Evolutionary conservation across 1,140 invertebrate genomes (phyloP), one percentile per base, ranked within the genome.

Genomic region (Chironomus striatipennis): DNA sequence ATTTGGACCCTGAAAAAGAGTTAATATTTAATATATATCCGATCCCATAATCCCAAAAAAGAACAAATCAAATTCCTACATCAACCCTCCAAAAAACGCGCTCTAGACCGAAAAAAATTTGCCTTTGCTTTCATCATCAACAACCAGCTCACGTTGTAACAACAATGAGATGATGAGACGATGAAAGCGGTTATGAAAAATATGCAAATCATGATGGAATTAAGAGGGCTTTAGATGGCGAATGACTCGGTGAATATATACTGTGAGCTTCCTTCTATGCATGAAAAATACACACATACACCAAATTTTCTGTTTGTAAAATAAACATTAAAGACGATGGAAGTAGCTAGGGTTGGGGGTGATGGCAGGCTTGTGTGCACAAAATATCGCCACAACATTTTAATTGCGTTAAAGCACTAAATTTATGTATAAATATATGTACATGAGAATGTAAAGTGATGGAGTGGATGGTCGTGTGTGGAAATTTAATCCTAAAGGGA

Each of bases 201-300:
- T 57, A 57, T 57, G 47, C 47, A 57, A 57, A 57, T 57, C 47
- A 57, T 57, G 47, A 57, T 57, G 47, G 47, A 57, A 57, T 57
- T 57, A 57, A 57, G 47, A 57, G 47, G 47, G 47, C 47, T 57
- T 57, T 34, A 5, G 47, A 57, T 57, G 47, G 47, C 47, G 47
- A 5, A 57, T 57, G 24, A 34, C 24, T 34, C 24, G 24, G 1
- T 34, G 24, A 34, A 34, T 34, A 34, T 34, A 34, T 34, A 34
- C 24, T 34, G 24, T 2, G 5, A 34, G 5, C 5, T 34, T 34
- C 24, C 24, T 34, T 34, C 24, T 34, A 34, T 34, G 24, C 2
- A 34, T 34, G 24, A 2, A 34, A 57, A 57, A 57, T 15, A 57
- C 12, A 57, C n/a, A n/a, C 9, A 57, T 4, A 57, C n/a, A n/a